phyloP scores from a whole-genome alignment of 2,113 vertebrate species.

The Prunella himalayana region DNA sequence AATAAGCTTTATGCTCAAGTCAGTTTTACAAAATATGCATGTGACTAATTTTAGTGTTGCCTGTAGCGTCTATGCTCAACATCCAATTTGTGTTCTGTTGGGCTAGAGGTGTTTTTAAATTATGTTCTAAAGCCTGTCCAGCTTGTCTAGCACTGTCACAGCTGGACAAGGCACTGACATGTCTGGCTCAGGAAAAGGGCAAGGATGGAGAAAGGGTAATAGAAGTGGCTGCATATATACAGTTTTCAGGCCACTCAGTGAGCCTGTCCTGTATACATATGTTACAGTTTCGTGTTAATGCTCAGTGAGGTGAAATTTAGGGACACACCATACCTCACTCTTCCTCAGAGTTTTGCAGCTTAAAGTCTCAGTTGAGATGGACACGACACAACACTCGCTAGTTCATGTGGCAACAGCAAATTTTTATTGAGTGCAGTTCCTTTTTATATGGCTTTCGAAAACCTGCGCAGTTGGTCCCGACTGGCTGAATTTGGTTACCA shows the following conservation, averaged over 20 bases:
- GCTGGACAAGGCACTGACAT: not conserved
- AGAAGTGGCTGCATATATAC: no score
- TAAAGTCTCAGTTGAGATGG: not conserved
- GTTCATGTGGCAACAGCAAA: not conserved
- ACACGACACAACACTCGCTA: not conserved
- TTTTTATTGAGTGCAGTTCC: not conserved
- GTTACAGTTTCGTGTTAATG: not conserved
- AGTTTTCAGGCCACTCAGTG: not conserved
- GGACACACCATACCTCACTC: not conserved
- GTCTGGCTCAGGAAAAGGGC: not conserved
- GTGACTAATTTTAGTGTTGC: not conserved
- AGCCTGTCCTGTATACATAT: not conserved
- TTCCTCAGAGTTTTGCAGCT: no score
- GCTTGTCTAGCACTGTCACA: not conserved
- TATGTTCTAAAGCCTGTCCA: not conserved
- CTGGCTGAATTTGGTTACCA: not conserved
- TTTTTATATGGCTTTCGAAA: not conserved
- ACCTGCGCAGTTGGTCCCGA: not conserved
- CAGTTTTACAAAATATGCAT: not conserved
- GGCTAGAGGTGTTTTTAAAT: not conserved
- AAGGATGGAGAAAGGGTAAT: not conserved
- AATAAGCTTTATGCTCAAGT: not conserved
- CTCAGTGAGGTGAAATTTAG: not conserved
- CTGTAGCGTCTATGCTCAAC: not conserved
- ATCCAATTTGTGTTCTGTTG: not conserved